Evolutionary conservation across 2,797 vertebrate genomes (phyloP).

Genomic region (Peromyscus attwateri): DNA sequence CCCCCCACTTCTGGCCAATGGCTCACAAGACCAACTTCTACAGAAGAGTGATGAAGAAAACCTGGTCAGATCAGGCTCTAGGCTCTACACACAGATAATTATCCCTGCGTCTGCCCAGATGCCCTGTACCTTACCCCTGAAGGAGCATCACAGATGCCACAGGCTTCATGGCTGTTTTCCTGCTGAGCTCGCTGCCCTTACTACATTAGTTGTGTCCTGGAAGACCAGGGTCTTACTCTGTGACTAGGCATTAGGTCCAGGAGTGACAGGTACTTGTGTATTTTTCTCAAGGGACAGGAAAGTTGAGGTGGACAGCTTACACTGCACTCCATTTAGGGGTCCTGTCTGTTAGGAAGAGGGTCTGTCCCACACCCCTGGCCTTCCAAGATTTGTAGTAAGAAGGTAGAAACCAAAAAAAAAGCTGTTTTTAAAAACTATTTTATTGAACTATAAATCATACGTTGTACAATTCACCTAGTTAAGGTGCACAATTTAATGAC

Average conservation of each 20-base stretch:
- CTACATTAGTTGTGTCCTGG: not conserved
- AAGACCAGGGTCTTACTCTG: not conserved
- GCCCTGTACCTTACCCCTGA: not conserved
- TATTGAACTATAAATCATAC: slow-evolving; percentile 36
- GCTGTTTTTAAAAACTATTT: slow-evolving; percentile 14
- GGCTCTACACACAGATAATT: not conserved
- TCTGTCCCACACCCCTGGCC: not conserved
- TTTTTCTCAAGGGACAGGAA: not conserved
- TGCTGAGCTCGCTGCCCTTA: not conserved
- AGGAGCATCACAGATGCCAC: not conserved
- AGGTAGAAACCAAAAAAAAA: not conserved
- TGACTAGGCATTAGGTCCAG: not conserved
- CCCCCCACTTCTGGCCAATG: not conserved
- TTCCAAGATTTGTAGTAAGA: slow-evolving; percentile 22
- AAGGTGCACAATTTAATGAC: not conserved
- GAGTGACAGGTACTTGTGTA: not conserved
- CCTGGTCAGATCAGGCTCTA: not conserved
- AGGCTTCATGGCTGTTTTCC: not conserved
- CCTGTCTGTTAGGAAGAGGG: not conserved
- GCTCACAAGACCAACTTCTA: not conserved
- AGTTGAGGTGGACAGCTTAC: not conserved
- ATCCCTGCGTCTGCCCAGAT: not conserved
- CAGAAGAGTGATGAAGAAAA: not conserved
- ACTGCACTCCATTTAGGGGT: not conserved
- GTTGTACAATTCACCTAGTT: not conserved